Conservation (phyloP, 2,888 invertebrate species). For the Neoitamus cyanurus region DNA sequence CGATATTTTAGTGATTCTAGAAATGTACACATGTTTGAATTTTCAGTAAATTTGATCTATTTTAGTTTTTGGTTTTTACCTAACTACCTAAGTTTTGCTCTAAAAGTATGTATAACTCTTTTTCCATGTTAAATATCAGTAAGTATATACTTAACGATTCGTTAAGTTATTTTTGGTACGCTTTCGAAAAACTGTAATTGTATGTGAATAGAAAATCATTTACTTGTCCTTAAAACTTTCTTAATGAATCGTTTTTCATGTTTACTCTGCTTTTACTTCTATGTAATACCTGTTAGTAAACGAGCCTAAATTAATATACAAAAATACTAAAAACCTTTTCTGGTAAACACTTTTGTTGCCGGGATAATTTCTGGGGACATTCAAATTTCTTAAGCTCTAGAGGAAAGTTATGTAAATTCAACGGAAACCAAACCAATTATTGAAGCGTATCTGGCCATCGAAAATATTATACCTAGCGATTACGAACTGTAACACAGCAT, state of each 20-base stretch:
- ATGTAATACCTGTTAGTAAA: not conserved
- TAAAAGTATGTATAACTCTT: conserved; percentile 22
- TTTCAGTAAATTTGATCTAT: not conserved
- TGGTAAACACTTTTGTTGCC: not conserved
- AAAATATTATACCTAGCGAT: not conserved
- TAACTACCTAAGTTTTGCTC: conserved; percentile 21
- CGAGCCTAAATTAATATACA: conserved; percentile 10
- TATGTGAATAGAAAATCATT: not conserved
- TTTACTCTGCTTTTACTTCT: not conserved
- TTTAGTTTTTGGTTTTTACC: not conserved
- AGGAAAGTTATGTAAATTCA: not conserved
- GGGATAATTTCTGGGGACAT: not conserved
- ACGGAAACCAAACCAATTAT: not conserved
- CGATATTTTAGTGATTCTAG: not conserved
- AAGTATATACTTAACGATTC: conserved; percentile 30
- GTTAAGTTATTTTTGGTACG: conserved; percentile 7
- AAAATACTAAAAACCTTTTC: conserved; percentile 6
- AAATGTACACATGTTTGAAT: conserved; percentile 17
- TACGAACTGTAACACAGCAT: not conserved
- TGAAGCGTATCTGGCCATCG: not conserved
- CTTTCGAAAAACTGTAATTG: not conserved
- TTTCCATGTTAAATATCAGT: not conserved
- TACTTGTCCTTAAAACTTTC: not conserved
- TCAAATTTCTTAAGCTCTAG: not conserved
- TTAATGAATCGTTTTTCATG: conserved; percentile 14